phyloP scores from a whole-genome alignment of 2,113 vertebrate genomes.

The Bubo blakistoni region DNA sequence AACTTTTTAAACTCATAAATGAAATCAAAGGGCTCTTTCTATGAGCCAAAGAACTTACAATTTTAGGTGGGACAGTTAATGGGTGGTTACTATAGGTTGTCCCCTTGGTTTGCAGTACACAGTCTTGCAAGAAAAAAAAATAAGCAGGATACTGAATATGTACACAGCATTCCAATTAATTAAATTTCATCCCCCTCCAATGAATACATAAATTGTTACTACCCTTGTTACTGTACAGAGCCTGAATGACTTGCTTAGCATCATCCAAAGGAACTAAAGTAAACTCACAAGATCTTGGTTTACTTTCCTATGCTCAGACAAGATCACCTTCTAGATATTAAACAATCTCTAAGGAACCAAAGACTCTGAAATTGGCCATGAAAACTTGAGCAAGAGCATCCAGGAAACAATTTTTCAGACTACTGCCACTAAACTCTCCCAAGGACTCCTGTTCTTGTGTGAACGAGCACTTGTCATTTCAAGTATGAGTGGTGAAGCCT shows the following conservation, averaged over 20 bases:
- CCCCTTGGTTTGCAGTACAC: background rate
- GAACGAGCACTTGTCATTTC: background rate
- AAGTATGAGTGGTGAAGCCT: background rate
- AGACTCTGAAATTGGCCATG: background rate
- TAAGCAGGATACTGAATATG: background rate
- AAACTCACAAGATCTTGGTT: background rate
- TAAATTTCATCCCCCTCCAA: background rate
- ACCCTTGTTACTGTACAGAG: background rate
- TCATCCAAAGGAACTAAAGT: background rate
- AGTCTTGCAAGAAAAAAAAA: background rate
- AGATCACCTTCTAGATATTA: background rate
- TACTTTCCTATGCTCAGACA: background rate
- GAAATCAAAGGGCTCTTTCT: constrained; percentile 70
- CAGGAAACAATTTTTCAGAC: background rate
- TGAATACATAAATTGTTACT: constrained; percentile 26
- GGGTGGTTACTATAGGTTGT: background rate
- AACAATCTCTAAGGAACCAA: background rate
- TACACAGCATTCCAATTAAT: constrained; percentile 18
- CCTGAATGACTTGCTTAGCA: background rate
- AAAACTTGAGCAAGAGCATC: background rate
- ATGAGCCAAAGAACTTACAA: constrained; percentile 23
- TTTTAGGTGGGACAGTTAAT: constrained; percentile 4
- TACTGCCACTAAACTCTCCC: background rate
- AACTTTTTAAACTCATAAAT: constrained; percentile 55
- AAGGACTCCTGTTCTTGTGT: background rate